phyloP scores from a whole-genome alignment of 2,888 invertebrate genomes.

The Netelia virgata region DNA sequence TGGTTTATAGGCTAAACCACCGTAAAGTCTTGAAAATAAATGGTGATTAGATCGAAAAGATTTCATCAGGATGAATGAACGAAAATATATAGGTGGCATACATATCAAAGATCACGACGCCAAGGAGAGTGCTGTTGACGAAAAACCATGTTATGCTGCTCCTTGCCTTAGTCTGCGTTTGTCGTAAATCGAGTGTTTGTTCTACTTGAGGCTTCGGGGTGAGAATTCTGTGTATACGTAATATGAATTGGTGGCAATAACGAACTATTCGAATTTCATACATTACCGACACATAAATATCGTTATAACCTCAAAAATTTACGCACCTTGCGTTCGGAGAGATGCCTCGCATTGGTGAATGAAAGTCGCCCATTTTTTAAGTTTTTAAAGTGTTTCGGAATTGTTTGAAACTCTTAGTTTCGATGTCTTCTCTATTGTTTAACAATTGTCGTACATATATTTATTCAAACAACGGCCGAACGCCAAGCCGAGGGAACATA shows the following conservation, averaged over 20 bases:
- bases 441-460: slow-evolving; percentile 1
- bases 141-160: slow-evolving; percentile 87
- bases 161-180: slow-evolving; percentile 86
- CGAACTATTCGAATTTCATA: background rate
- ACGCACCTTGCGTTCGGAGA: slow-evolving; percentile 81
- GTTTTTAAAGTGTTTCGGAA: background rate
- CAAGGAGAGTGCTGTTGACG: slow-evolving; percentile 86
- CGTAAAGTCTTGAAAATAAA: slow-evolving; percentile 75
- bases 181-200: slow-evolving; percentile 86
- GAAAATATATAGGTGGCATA: slow-evolving; percentile 82
- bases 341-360: slow-evolving; percentile 80
- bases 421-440: background rate
- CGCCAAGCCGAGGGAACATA: slow-evolving; percentile 21
- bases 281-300: slow-evolving; percentile 13
- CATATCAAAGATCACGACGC: slow-evolving; percentile 88
- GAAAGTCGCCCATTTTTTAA: slow-evolving; percentile 78
- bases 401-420: background rate
- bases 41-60: background rate
- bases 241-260: background rate
- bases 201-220: slow-evolving; percentile 85
- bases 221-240: slow-evolving; percentile 74
- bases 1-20: slow-evolving; percentile 78
- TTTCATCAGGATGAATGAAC: slow-evolving; percentile 15
- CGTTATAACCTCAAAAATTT: slow-evolving; percentile 16
- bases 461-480: background rate